A percentile compares a stretch with the other conserved stretches of the same genome.
phyloP scores from a whole-genome alignment of 2,113 vertebrate genomes.

The Cathartes aura region DNA sequence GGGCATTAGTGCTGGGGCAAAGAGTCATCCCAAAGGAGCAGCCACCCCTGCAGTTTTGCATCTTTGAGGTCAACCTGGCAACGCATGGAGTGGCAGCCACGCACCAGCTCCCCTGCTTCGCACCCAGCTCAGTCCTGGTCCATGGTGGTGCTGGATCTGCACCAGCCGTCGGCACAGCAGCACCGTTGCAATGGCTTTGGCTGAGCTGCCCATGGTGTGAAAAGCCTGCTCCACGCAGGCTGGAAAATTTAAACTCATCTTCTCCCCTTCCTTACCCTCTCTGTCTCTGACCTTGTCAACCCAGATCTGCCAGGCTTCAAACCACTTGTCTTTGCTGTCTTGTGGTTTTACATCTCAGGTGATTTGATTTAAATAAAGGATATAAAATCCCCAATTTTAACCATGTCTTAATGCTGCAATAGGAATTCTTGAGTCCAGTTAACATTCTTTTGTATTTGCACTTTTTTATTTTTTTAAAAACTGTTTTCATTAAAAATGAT shows the following conservation, averaged over 20 bases:
- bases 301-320: background rate
- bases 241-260: background rate
- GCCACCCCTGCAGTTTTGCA: background rate
- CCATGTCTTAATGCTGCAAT: background rate
- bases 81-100: accelerated
- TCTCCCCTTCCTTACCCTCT: background rate
- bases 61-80: background rate
- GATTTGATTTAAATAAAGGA: background rate
- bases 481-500: background rate
- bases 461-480: background rate
- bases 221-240: background rate
- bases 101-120: background rate
- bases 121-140: background rate
- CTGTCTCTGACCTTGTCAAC: background rate
- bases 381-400: background rate
- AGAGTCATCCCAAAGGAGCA: background rate
- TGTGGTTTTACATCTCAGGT: background rate
- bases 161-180: background rate
- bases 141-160: no score
- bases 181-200: background rate
- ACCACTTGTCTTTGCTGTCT: background rate
- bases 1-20: background rate
- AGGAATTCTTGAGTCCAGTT: background rate
- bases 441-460: background rate
- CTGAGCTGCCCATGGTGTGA: background rate